Percentiles rank a stretch among this genome's conserved stretches.
These are phyloP conservation scores for Vollenhovia emeryi DNA, from an alignment of 1,140 invertebrate genomes.

Conservation along the genomic window DNA sequence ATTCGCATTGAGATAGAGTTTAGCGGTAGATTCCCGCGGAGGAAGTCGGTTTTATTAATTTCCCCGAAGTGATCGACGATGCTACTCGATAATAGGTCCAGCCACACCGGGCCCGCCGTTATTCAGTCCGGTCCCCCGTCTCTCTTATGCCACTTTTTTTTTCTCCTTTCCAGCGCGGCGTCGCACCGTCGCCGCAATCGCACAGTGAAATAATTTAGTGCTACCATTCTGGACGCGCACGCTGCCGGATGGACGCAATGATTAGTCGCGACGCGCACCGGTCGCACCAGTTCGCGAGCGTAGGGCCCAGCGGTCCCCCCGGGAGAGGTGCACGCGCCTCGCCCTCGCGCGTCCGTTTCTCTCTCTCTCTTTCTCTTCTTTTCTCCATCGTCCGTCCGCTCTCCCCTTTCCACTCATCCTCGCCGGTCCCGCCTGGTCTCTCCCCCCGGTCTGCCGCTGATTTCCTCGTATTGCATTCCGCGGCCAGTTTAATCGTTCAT, in stretches of 20 bases:
- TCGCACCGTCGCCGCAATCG: constrained; percentile 13
- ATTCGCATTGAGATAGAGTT: background rate
- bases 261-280: constrained; percentile 50
- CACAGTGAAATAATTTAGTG: constrained; percentile 51
- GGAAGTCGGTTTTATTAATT: constrained; percentile 59
- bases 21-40: background rate
- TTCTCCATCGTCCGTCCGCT: background rate
- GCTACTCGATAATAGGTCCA: background rate
- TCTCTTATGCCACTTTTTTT: background rate
- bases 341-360: constrained; percentile 3
- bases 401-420: background rate
- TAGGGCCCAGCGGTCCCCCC: constrained; percentile 8
- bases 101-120: background rate
- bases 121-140: constrained; percentile 37
- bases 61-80: background rate
- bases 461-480: constrained; percentile 34
- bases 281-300: constrained; percentile 21
- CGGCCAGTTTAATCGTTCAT: constrained; percentile 58
- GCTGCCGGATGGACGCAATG: constrained; percentile 43
- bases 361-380: background rate
- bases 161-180: background rate
- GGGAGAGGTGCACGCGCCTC: constrained; percentile 16
- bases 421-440: background rate
- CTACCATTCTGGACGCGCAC: constrained; percentile 27
- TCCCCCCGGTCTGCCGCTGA: background rate